Base-by-base conservation (phyloP, 2,888 invertebrate genomes). In the Campaea margaritaria region DNA sequence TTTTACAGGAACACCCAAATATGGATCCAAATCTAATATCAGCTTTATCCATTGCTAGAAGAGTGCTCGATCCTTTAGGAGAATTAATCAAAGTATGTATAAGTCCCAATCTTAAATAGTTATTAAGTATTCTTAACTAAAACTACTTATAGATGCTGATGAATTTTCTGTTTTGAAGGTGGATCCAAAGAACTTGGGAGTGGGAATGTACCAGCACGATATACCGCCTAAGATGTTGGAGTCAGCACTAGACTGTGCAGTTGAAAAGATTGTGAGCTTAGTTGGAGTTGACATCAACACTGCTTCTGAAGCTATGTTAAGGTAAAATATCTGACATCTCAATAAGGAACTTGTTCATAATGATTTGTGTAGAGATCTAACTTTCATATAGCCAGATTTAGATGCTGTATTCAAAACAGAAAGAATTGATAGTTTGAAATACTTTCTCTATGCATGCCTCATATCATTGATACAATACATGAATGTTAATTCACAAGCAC, bases 151-250 rank as follows among this genome's bases (percentile, higher is more conserved):
- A 3, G 21, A 21, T 21, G 5, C 3, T 21, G 2, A 39, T 39
- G 13, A 13, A 39, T 39, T 14, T 43, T 21, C 1, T 11, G 0
- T 34, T 65, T 72, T 5, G 39, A 10, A 92, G 92, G 96, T 99
- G 11, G 98, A 98, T 64, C 98, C 98, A 0, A 96, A 96, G 74
- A 97, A 98, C 88, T 93, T 99, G 64, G 98, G 98, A 0, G 96
- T 99, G 4, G 99, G 99, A n/a, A 96, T 98, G 95, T 99, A 99
- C 81, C 96, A 99, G 86, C 98, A 98, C 77, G 98, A 99, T 79
- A 93, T 98, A 21, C 95, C 96, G 9, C 95, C 96, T 67, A 96
- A 96, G 74, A 94, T 95, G 80, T 84, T 99, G 0, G 94, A 94
- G 11, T 91, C 94, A 2, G 95, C 96, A 0, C 86, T 99, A 14